Evolutionary conservation across 2,797 vertebrate species (phyloP), one percentile per base, ranked within the genome.

Genomic region (Cichlasoma orientale): DNA sequence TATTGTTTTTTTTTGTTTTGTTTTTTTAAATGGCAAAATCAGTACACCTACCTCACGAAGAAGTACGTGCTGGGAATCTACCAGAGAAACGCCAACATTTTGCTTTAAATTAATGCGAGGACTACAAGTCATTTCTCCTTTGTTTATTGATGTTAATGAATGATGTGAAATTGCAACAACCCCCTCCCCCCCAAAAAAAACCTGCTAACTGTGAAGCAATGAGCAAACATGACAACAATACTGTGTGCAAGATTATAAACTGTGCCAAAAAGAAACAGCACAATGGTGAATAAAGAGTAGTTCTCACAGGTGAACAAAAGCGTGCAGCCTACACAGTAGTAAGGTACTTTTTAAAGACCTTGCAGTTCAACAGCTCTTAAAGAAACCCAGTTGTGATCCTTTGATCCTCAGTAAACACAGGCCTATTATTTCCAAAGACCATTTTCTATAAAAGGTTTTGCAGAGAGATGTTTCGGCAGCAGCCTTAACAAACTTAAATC

Each of bases 341-440:
- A 18, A 66, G 47, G 61, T 76, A 44, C 73, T 80, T 86, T 68
- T 83, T 55, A 72, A 82, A 83, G 79, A 47, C 21, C 57, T 58
- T 75, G 78, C 19, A 11, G 57, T 73, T 85, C 83, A 77, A 71
- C 75, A 61, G 56, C 80, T 77, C 77, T 73, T 75, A 25, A 74
- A 80, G 77, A 80, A 82, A 77, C 63, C 54, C 68, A 75, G 66
- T 66, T 68, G 75, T 61, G 59, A 72, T 82, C 76, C 82, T 86
- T 72, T 89, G 86, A 90, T 85, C 81, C 59, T 25, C 53, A 1
- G 56, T 79, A 85, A 83, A 86, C 71, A 81, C 52, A 53, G 19
- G 25, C 44, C 78, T 59, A 69, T 82, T 86, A 80, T 88, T 84
- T 70, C 55, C 57, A 75, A 72, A 83, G 47, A 73, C 29, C 21